phyloP scores from a whole-genome alignment of 2,888 invertebrate species.

The Polyommatus icarus region DNA sequence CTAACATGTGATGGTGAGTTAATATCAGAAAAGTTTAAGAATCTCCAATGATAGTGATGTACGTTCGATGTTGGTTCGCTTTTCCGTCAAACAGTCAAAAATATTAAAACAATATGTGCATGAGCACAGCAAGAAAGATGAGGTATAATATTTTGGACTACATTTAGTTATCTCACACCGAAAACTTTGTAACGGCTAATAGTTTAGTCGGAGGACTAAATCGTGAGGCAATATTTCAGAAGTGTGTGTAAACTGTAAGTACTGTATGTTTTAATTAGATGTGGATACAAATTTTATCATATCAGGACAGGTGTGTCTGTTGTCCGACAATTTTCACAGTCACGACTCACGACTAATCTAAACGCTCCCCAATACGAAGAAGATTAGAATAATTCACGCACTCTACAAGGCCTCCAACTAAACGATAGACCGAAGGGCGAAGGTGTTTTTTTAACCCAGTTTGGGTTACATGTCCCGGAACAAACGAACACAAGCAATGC shows the following conservation, averaged over 20 bases:
- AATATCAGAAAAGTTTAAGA: conserved; percentile 38
- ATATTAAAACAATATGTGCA: not conserved
- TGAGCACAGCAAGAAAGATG: not conserved
- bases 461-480: not conserved
- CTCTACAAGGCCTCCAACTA: too few species aligned
- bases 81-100: not conserved
- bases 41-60: conserved; percentile 26
- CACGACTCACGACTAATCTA: not conserved
- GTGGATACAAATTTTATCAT: too few species aligned
- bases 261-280: too few species aligned
- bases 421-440: too few species aligned
- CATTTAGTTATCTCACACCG: not conserved
- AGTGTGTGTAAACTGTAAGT: too few species aligned
- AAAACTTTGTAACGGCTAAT: not conserved
- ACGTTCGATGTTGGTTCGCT: not conserved
- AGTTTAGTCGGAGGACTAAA: not conserved
- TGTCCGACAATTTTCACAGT: not conserved
- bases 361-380: too few species aligned
- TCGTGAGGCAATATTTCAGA: not conserved
- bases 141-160: not conserved
- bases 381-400: too few species aligned
- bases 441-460: not conserved
- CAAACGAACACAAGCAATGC: not conserved
- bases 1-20: conserved; percentile 43
- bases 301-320: not conserved